Percentiles rank a stretch among this genome's conserved stretches.
phyloP scores from a whole-genome alignment of 2,113 vertebrate genomes.

The Orthonyx spaldingii region DNA sequence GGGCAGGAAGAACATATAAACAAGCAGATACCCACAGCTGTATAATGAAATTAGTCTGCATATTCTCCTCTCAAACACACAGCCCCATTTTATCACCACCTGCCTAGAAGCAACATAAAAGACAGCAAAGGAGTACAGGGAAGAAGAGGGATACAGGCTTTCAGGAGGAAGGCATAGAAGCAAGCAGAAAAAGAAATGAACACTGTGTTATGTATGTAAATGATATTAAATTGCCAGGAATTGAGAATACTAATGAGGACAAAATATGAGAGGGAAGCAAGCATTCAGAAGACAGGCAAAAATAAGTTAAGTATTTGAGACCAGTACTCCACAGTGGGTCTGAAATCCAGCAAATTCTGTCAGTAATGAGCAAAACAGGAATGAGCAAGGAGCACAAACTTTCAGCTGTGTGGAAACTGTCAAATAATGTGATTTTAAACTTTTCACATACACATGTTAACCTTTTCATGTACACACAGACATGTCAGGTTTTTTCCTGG shows the following conservation, averaged over 20 bases:
- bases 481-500: fast-evolving
- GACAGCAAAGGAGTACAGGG: background rate
- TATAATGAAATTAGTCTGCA: background rate
- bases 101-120: background rate
- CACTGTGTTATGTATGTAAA: background rate
- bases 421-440: background rate
- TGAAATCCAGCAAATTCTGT: background rate
- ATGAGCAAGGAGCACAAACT: background rate
- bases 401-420: background rate
- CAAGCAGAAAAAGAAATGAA: background rate
- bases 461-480: background rate
- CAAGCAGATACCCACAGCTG: background rate
- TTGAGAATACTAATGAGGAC: background rate
- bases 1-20: background rate
- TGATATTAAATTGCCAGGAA: background rate
- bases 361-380: background rate
- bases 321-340: background rate
- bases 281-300: background rate
- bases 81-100: background rate
- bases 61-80: background rate
- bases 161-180: background rate
- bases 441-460: background rate
- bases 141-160: background rate
- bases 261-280: background rate
- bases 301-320: background rate